Evolutionary conservation across 2,888 invertebrate species (phyloP).

Genomic region (Steinernema scapterisci): DNA sequence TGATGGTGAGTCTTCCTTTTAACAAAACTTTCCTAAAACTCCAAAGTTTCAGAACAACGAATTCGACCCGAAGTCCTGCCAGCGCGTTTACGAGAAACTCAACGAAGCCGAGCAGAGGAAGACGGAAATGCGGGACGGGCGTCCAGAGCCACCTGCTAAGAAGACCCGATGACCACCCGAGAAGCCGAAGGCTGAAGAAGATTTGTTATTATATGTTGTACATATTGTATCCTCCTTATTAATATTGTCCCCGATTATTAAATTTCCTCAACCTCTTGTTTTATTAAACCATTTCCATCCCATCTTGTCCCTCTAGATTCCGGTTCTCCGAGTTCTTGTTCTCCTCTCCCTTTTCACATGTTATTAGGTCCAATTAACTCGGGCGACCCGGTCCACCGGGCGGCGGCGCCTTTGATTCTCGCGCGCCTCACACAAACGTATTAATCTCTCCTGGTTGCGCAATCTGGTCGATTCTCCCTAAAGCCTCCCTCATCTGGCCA

Average conservation of each 20-base stretch:
- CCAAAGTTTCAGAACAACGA: background rate
- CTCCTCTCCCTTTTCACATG: too few species aligned
- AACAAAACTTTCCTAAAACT: background rate
- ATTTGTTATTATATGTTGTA: too few species aligned
- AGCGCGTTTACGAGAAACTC: background rate
- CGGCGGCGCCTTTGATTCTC: background rate
- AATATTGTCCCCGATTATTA: too few species aligned
- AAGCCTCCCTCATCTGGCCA: background rate
- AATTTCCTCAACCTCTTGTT: too few species aligned
- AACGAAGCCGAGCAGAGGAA: background rate
- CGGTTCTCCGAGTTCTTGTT: too few species aligned
- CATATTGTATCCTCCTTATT: too few species aligned
- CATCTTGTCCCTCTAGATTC: too few species aligned
- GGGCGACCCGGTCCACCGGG: background rate
- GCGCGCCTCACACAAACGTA: conserved; percentile 1
- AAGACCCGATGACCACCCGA: too few species aligned
- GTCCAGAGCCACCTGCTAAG: too few species aligned
- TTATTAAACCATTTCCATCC: too few species aligned
- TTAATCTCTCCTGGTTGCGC: conserved; percentile 20
- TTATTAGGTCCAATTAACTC: too few species aligned
- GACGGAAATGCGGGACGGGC: background rate
- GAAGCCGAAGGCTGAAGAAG: too few species aligned
- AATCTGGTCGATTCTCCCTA: background rate
- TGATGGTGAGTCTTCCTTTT: background rate
- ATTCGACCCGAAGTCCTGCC: background rate